Percentiles rank a stretch among this genome's conserved stretches.
These are phyloP conservation scores for Zhengitettix transpicula DNA, from an alignment of 2,888 invertebrate species.

Conservation along the genomic window DNA sequence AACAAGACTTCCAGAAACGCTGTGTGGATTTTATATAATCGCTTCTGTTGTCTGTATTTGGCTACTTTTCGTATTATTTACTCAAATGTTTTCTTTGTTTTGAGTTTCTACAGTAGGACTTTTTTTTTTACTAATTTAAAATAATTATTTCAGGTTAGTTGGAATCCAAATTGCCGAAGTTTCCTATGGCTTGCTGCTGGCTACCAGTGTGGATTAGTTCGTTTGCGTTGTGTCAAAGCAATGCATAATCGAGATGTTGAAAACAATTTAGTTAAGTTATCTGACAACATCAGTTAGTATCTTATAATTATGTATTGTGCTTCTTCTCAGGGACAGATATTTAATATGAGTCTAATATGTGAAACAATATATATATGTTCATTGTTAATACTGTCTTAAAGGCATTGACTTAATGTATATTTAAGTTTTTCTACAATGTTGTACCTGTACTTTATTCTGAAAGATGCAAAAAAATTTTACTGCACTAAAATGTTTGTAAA, in stretches of 20 bases:
- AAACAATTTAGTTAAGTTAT: background rate
- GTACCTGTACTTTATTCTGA: background rate
- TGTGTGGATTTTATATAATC: too few relatives aligned
- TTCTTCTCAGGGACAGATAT: too few relatives aligned
- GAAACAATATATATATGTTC: too few relatives aligned
- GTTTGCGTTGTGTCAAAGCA: constrained; percentile 17
- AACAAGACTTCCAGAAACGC: too few relatives aligned
- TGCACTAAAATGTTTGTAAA: too few relatives aligned
- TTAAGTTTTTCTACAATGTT: background rate
- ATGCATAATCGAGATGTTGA: constrained; percentile 5
- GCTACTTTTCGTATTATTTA: too few relatives aligned
- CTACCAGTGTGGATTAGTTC: constrained; percentile 28
- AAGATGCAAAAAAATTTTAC: too few relatives aligned
- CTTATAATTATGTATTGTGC: background rate
- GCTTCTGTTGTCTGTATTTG: too few relatives aligned
- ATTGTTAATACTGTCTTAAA: too few relatives aligned
- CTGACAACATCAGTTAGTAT: background rate
- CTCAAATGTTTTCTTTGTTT: background rate
- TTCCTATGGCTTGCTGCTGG: constrained; percentile 27
- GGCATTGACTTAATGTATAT: background rate
- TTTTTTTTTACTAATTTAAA: too few relatives aligned
- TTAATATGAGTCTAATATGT: too few relatives aligned
- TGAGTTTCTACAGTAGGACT: background rate
- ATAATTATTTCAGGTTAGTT: constrained; percentile 21
- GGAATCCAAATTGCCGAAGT: constrained; percentile 31